phyloP scores from a whole-genome alignment of 2,113 vertebrate genomes.

The Sapayoa aenigma region DNA sequence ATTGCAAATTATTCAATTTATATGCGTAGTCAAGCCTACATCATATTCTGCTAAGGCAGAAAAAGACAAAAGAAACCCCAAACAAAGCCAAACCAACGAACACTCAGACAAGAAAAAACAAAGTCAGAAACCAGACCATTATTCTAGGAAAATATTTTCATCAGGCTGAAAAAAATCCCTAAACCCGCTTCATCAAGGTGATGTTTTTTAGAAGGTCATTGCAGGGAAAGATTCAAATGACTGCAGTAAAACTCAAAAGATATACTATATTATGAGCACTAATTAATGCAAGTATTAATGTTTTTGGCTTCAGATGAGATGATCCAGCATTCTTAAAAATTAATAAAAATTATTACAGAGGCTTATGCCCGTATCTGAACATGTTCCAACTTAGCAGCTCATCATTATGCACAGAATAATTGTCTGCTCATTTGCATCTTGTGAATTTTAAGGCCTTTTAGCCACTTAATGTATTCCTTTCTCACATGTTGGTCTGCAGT shows the following conservation, averaged over 20 bases:
- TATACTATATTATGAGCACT: slow-evolving; percentile 28
- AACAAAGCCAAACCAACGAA: background rate
- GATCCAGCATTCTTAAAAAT: slow-evolving; percentile 56
- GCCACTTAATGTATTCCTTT: background rate
- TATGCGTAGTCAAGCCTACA: slow-evolving; percentile 62
- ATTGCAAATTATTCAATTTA: slow-evolving; percentile 68
- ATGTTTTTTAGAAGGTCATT: background rate
- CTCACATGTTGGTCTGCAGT: background rate
- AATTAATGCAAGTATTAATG: slow-evolving; percentile 47
- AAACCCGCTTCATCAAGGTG: background rate
- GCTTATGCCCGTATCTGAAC: slow-evolving; percentile 23
- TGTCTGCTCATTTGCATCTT: slow-evolving; percentile 33
- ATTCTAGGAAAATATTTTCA: background rate
- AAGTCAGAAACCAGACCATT: background rate
- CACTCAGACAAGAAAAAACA: background rate
- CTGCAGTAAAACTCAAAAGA: slow-evolving; percentile 13
- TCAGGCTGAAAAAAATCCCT: background rate
- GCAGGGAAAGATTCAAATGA: slow-evolving; percentile 5
- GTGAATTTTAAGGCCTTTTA: slow-evolving; percentile 18
- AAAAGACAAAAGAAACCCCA: background rate
- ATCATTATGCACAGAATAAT: slow-evolving; percentile 40
- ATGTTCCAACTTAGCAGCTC: slow-evolving; percentile 29
- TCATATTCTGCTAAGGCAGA: background rate
- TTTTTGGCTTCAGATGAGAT: slow-evolving; percentile 40
- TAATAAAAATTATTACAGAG: slow-evolving; percentile 30